Evolutionary conservation across 1,140 invertebrate species (phyloP), one percentile per base, ranked within the genome.

Genomic region (Drepana arcuata): DNA sequence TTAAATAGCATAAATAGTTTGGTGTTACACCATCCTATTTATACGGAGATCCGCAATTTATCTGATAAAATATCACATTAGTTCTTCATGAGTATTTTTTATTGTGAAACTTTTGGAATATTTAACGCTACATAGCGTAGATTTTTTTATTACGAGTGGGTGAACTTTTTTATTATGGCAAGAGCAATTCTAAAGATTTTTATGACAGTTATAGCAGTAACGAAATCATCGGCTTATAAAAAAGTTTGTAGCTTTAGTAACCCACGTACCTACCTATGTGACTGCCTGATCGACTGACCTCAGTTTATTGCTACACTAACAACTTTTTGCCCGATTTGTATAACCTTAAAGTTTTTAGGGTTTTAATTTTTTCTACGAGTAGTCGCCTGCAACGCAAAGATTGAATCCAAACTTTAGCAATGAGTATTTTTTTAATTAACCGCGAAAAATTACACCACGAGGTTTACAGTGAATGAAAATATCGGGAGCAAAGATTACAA

Each of bases 101-200:
- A 70, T 66, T 48, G 47, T 58, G 11, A 53, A 70, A 70, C 46
- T 70, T 70, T 56, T 36, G 7, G 54, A 61, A 66, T 66, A 63
- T 60, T 64, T 52, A 60, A 58, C 55, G 48, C 43, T 51, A 48
- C 57, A 48, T 58, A 55, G 55, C 41, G 48, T 41, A 55, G 32
- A 47, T 55, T 65, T 61, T 58, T 69, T 60, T 68, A 54, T 62
- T 55, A 47, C 50, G 40, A 44, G 41, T 52, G 40, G 48, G 48
- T 56, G 49, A 66, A 66, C 56, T n/a, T 62, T 66, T 66, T 66
- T 66, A 66, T 60, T 48, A 55, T 36, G 34, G 29, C 45, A 27
- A 53, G 48, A 54, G 53, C 59, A 62, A 62, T 62, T 50, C 52
- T 52, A 38, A 51, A 57, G 49, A 53, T 59, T 64, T 60, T 66